Conservation (phyloP, 2,888 invertebrate species). For the Metallyticus violacea region DNA sequence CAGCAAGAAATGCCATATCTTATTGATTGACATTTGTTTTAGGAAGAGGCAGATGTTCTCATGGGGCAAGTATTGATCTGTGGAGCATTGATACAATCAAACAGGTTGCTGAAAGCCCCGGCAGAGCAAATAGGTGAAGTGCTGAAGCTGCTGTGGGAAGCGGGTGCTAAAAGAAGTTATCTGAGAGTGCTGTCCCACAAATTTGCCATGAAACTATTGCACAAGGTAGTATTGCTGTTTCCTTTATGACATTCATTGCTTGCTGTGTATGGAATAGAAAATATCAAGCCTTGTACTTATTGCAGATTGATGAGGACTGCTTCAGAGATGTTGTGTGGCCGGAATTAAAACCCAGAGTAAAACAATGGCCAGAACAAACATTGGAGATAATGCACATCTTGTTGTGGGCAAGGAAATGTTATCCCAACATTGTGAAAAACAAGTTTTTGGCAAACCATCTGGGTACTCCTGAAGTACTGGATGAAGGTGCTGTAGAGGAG, state of each 20-base stretch:
- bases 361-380: conserved; percentile 61
- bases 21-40: conserved; percentile 7
- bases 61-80: conserved; percentile 69
- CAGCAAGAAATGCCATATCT: background rate
- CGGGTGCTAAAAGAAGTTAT: conserved; percentile 62
- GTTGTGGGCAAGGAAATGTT: conserved; percentile 48
- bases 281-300: conserved; percentile 28
- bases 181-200: conserved; percentile 58
- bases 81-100: conserved; percentile 67
- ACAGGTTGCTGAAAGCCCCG: conserved; percentile 49
- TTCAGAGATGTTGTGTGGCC: conserved; percentile 60
- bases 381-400: conserved; percentile 65
- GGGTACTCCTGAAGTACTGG: conserved; percentile 56
- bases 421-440: conserved; percentile 52
- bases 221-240: conserved; percentile 45
- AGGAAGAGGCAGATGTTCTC: conserved; percentile 73
- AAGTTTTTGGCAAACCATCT: conserved; percentile 56
- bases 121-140: conserved; percentile 52
- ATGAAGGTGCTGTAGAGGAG: conserved; percentile 55
- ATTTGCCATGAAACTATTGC: conserved; percentile 60
- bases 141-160: conserved; percentile 49
- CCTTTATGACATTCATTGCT: background rate
- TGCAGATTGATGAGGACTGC: conserved; percentile 53
- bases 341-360: conserved; percentile 56
- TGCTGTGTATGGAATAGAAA: background rate